These are phyloP conservation scores for Leucoma salicis DNA, from an alignment of 2,888 invertebrate species.

Conservation along the genomic window DNA sequence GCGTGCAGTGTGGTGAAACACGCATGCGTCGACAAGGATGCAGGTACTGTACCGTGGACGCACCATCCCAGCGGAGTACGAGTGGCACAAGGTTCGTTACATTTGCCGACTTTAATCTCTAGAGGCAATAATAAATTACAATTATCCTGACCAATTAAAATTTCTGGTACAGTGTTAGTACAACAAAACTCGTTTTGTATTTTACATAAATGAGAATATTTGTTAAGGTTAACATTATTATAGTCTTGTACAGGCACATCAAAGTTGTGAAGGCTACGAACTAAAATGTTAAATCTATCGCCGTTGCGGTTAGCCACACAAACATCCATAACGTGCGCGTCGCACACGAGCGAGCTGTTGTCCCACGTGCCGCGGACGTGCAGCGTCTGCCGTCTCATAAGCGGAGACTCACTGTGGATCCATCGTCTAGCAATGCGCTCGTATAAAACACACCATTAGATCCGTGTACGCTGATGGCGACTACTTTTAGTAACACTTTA, in stretches of 20 bases:
- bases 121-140: conserved; percentile 2
- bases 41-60: not conserved
- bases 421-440: not conserved
- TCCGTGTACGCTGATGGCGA: not conserved
- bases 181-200: not conserved
- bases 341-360: not conserved
- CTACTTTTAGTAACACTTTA: not conserved
- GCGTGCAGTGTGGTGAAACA: not conserved
- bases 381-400: not conserved
- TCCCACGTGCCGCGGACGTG: not conserved
- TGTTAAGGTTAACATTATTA: not conserved
- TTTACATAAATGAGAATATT: not conserved
- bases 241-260: not conserved
- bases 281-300: not conserved
- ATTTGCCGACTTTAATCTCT: not conserved
- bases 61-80: not conserved
- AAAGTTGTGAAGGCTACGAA: not conserved
- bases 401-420: not conserved
- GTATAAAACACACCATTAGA: not conserved
- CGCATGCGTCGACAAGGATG: not conserved
- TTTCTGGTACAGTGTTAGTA: not conserved
- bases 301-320: not conserved
- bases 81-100: not conserved
- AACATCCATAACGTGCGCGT: not conserved
- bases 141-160: conserved; percentile 7